Conservation (phyloP, 2,113 vertebrate species). For the Pteropus alecto region DNA sequence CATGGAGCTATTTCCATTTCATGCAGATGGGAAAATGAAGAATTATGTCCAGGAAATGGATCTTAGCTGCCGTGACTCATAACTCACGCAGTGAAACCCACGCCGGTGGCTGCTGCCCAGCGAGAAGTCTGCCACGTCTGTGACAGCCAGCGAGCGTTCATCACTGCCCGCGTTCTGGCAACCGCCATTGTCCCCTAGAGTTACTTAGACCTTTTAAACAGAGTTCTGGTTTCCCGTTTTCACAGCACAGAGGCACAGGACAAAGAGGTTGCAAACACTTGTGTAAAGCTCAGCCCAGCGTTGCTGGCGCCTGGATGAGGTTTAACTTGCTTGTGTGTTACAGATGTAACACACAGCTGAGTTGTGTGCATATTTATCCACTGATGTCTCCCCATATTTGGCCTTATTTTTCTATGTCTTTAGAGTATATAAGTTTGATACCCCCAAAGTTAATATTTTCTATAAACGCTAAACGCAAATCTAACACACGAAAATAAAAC, state of each 20-base stretch:
- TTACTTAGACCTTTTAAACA: neutral
- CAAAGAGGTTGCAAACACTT: neutral
- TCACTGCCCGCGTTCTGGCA: neutral
- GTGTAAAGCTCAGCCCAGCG: neutral
- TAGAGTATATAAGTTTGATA: neutral
- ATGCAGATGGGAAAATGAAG: conserved; percentile 11
- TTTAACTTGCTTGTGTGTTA: neutral
- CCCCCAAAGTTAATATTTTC: neutral
- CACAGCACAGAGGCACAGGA: neutral
- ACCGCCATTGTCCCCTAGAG: accelerated
- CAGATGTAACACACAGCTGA: neutral
- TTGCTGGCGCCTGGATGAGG: neutral
- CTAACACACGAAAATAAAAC: neutral
- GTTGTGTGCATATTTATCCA: neutral
- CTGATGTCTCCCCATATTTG: neutral
- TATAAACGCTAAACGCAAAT: neutral
- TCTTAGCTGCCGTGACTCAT: neutral
- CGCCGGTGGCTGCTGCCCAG: too few relatives aligned
- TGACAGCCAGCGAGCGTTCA: neutral
- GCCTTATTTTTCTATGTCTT: neutral
- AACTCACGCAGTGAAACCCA: neutral
- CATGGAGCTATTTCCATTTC: neutral
- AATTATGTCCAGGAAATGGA: conserved; percentile 36
- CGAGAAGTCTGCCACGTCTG: too few relatives aligned
- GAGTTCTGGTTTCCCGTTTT: neutral